Conservation (phyloP, 2,797 vertebrate species). For the Gambelia wislizenii region DNA sequence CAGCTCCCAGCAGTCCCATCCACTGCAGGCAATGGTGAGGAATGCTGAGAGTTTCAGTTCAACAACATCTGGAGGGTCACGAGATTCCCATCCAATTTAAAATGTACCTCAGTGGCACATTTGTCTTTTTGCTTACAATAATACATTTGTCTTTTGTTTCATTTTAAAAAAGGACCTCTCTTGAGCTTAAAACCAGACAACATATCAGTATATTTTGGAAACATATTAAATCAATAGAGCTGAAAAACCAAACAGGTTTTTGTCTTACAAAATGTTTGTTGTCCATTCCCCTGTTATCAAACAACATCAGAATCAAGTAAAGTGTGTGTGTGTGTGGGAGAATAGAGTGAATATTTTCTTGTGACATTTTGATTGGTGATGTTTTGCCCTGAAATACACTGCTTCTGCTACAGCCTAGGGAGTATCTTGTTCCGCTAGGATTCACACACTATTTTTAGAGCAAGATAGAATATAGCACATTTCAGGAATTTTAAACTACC, state of each 20-base stretch:
- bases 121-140: too few species aligned
- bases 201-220: conserved; percentile 32
- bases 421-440: conserved; percentile 46
- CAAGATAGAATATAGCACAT: conserved; percentile 48
- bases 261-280: conserved; percentile 13
- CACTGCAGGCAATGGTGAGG: too few species aligned
- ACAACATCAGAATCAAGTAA: conserved; percentile 39
- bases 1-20: too few species aligned
- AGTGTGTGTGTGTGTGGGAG: too few species aligned
- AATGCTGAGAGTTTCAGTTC: too few species aligned
- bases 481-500: conserved; percentile 45
- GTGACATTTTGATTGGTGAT: conserved; percentile 57
- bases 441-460: conserved; percentile 60
- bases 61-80: too few species aligned
- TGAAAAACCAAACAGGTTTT: conserved; percentile 13
- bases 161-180: not conserved
- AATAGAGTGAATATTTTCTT: conserved; percentile 40
- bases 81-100: too few species aligned
- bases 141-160: not conserved
- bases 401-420: conserved; percentile 54
- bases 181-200: conserved; percentile 42
- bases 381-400: conserved; percentile 51
- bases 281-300: conserved; percentile 44
- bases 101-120: too few species aligned
- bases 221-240: conserved; percentile 24